Percentiles rank a stretch among this genome's conserved stretches.
These are phyloP conservation scores for Oscheius sp. DNA, from an alignment of 2,888 invertebrate genomes.

Conservation along the genomic window DNA sequence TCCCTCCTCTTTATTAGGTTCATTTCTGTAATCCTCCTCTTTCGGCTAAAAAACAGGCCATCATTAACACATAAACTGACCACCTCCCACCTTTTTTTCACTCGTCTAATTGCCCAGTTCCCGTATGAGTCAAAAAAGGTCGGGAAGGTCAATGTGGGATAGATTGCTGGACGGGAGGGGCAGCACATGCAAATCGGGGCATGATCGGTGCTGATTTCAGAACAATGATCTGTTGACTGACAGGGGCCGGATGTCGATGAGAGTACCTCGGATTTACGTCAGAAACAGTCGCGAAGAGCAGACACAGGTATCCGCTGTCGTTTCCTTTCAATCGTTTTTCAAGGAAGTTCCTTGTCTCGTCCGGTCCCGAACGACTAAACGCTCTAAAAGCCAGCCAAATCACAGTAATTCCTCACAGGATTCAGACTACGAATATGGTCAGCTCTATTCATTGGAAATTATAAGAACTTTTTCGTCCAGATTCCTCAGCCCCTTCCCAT, in stretches of 20 bases:
- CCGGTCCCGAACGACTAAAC: conserved; percentile 36
- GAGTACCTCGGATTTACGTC: conserved; percentile 39
- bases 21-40: not conserved
- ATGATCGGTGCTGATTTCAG: conserved; percentile 19
- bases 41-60: not conserved
- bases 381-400: conserved; percentile 41
- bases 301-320: not conserved
- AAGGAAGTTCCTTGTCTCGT: conserved; percentile 30
- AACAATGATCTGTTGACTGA: conserved; percentile 40
- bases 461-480: conserved; percentile 2
- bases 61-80: conserved; percentile 12
- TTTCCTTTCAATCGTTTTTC: not conserved
- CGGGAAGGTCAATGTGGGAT: not conserved
- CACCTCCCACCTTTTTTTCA: conserved; percentile 5
- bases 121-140: not conserved
- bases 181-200: not conserved
- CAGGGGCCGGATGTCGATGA: conserved; percentile 42
- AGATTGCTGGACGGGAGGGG: not conserved
- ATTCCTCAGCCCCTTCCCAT: conserved; percentile 17
- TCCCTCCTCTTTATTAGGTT: not conserved
- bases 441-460: not conserved
- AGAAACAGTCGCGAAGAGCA: conserved; percentile 32
- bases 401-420: conserved; percentile 36
- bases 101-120: conserved; percentile 13
- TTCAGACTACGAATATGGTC: conserved; percentile 40